Evolutionary conservation across 2,797 vertebrate species (phyloP), one percentile per base, ranked within the genome.

Genomic region (Dromococcyx pavoninus): DNA sequence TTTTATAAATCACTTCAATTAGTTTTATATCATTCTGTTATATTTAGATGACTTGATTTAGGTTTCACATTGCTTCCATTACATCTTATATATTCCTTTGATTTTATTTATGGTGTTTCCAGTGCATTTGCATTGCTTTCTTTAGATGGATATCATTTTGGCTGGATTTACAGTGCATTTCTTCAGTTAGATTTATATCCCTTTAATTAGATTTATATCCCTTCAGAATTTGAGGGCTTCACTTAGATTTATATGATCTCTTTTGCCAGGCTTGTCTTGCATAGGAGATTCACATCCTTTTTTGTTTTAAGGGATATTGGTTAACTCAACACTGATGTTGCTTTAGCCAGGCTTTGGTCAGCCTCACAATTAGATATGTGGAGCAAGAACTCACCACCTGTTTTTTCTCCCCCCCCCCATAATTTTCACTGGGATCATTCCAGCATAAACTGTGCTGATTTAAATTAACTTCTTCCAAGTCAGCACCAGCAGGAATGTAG

Each of bases 201-300:
- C 87, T 97, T 96, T 97, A 97, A 97, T 97, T 96, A 97, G 97
- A 97, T 95, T 97, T 97, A 95, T 96, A 96, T 95, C 95, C 96
- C 89, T 95, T 95, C 95, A 82, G 62, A 88, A 96, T 90, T 57
- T 56, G 72, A 97, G 83, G 96, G 77, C 90, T 75, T 90, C 69
- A 64, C 93, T 88, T 92, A 95, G 95, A 93, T 96, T 97, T 93
- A 91, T 39, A 74, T 57, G 53, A 64, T 64, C 56, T 65, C 73
- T 93, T 88, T 51, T 32, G 1, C 65, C 66, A 70, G 73, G 61
- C 91, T 92, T 44, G 81, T 73, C 85, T 81, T 15, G 58, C 72
- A 64, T 2, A 4, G 76, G 64, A 77, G 89, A 94, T 85, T 76
- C 69, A 27, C 72, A 22, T 67, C 53, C 58, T 79, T 92, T 48